Conservation (phyloP, 2,113 vertebrate genomes). For the Symphodus melops region DNA sequence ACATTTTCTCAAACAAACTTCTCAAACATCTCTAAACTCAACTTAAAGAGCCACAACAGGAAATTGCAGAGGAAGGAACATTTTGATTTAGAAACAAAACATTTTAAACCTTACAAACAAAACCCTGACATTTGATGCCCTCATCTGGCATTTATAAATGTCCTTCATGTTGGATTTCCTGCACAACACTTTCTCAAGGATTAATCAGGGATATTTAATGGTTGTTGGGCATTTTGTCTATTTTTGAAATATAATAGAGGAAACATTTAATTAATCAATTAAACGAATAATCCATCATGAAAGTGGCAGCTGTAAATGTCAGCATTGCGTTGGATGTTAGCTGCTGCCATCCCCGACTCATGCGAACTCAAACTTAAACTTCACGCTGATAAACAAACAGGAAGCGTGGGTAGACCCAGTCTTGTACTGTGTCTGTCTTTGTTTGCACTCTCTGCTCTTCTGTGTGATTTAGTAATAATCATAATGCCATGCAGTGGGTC, state of each 20-base stretch:
- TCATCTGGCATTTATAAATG: no score
- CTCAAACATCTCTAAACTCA: background rate
- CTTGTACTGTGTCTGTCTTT: conserved; percentile 9
- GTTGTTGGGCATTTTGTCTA: background rate
- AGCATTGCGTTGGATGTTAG: background rate
- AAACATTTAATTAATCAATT: background rate
- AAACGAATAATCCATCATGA: background rate
- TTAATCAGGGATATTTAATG: no score
- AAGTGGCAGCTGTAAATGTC: background rate
- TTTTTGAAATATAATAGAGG: background rate
- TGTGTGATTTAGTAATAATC: conserved; percentile 53
- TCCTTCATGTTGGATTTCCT: background rate
- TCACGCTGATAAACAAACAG: background rate
- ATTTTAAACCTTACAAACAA: background rate
- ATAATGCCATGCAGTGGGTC: conserved; percentile 41
- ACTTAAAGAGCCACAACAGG: background rate
- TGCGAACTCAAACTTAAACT: background rate
- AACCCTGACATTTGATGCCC: background rate
- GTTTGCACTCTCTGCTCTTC: conserved; percentile 23
- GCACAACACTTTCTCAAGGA: background rate
- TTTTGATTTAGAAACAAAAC: no score
- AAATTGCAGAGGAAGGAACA: background rate
- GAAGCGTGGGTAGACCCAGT: conserved; percentile 10
- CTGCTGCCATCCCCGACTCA: background rate
- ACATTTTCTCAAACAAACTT: background rate